phyloP scores from a whole-genome alignment of 2,797 vertebrate species.

The Girardinus metallicus region DNA sequence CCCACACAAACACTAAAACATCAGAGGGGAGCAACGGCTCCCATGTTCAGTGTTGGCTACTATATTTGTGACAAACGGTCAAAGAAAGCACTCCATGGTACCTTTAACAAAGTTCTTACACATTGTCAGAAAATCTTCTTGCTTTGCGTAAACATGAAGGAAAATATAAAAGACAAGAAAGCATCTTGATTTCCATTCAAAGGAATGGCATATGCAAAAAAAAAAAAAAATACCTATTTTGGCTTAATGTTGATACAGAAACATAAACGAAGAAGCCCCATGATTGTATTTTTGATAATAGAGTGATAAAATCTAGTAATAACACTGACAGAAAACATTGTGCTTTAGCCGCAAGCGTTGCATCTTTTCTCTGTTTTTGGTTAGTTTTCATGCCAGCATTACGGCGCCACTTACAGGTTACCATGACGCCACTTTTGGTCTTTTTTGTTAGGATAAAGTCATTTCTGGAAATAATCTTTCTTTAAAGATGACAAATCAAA shows the following conservation, averaged over 20 bases:
- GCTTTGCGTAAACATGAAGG: neutral
- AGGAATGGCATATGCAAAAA: neutral
- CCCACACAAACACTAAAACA: too few relatives aligned
- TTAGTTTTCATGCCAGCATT: neutral
- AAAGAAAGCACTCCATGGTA: neutral
- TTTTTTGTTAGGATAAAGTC: neutral
- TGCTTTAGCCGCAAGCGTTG: neutral
- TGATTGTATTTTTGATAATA: neutral
- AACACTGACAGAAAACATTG: neutral
- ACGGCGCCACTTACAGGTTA: neutral
- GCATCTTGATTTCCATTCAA: neutral
- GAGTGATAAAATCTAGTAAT: neutral
- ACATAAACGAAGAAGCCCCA: neutral
- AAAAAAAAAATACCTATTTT: neutral
- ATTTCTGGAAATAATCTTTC: neutral
- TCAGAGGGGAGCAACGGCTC: too few relatives aligned
- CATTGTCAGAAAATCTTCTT: neutral
- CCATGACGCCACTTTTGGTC: neutral
- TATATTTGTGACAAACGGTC: neutral
- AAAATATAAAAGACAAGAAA: neutral
- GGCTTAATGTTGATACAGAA: neutral
- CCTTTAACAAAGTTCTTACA: too few relatives aligned
- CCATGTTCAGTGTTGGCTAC: neutral
- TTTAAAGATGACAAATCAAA: neutral
- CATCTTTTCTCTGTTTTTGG: neutral